Evolutionary conservation across 2,888 invertebrate species (phyloP), one percentile per base, ranked within the genome.

Genomic region (Stegana nigrithorax): DNA sequence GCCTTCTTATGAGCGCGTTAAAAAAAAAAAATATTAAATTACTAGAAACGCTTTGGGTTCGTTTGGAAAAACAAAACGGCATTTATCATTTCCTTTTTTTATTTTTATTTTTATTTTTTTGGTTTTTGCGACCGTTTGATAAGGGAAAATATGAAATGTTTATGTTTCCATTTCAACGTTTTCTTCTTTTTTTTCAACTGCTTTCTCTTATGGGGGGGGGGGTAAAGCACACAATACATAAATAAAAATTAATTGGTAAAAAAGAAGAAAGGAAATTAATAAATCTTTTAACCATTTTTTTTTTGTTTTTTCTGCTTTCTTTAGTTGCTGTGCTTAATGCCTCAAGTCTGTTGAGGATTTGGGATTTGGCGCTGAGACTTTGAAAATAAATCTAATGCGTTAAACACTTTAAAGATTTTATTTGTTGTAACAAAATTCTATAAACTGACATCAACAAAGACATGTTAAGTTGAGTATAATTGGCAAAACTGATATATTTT

Each of bases 111-210:
- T 23, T 45, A 21, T 23, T 47, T 47, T 14, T 17, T 19, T 44
- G n/a, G 12, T 14, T 76, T 78, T 73, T 69, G 70, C 77, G 76
- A 78, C 77, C 77, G 79, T 76, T 75, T 78, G 79, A 75, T 78
- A 75, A 78, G 77, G 77, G 77, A 67, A 65, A 71, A 64, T 36
- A 44, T 47, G 23, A 47, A 47, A 47, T 47, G 45, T 47, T 47
- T 47, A 8, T 23, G 23, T 47, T 39, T n/a, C 14, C 14, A 39
- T 39, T 39, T n/a, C 39, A 10, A n/a, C n/a, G n/a, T 39, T 39
- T 39, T 12, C 14, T 39, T 39, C n/a, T 21, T 47, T 23, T 47
- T 47, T n/a, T n/a, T n/a, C n/a, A n/a, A n/a, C n/a, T 47, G 3
- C 23, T 19, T 47, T 47, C 23, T 42, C 67, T 59, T 36, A 65